Conservation (phyloP, 64 coral and sea anemone species). For the Actinia tenebrosa region DNA sequence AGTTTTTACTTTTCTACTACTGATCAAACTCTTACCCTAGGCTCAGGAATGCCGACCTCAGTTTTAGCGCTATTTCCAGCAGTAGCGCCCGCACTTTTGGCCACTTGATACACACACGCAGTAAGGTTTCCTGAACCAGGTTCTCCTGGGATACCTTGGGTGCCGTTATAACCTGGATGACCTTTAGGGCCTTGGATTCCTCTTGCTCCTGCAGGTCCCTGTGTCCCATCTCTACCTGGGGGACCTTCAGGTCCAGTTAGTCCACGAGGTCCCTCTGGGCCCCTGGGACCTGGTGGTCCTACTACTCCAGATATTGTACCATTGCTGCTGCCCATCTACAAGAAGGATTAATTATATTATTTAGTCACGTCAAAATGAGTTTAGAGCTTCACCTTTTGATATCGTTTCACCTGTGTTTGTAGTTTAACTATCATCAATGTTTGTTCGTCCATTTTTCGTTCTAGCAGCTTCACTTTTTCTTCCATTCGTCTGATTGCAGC, state of each 20-base stretch:
- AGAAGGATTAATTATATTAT: background rate
- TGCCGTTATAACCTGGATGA: background rate
- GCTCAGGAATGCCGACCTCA: background rate
- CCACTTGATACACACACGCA: background rate
- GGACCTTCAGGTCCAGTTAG: background rate
- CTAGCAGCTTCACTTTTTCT: background rate
- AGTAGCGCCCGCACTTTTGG: background rate
- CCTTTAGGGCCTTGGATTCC: constrained; percentile 14
- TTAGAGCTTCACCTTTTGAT: background rate
- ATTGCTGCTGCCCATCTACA: too few relatives aligned
- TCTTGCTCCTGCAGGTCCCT: background rate
- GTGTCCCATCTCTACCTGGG: background rate
- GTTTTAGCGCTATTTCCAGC: background rate
- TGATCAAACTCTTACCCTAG: background rate
- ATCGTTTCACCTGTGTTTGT: background rate
- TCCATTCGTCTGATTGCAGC: background rate
- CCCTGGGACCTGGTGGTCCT: background rate
- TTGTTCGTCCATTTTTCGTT: background rate
- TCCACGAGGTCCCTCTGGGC: background rate
- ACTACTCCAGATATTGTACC: background rate
- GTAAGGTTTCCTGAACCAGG: constrained; percentile 15
- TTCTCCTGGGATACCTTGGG: constrained; percentile 16
- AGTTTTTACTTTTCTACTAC: too few relatives aligned
- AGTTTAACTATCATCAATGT: background rate
- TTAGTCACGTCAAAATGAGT: background rate